Conservation (phyloP, 2,113 vertebrate species). For the Strigops habroptila region DNA sequence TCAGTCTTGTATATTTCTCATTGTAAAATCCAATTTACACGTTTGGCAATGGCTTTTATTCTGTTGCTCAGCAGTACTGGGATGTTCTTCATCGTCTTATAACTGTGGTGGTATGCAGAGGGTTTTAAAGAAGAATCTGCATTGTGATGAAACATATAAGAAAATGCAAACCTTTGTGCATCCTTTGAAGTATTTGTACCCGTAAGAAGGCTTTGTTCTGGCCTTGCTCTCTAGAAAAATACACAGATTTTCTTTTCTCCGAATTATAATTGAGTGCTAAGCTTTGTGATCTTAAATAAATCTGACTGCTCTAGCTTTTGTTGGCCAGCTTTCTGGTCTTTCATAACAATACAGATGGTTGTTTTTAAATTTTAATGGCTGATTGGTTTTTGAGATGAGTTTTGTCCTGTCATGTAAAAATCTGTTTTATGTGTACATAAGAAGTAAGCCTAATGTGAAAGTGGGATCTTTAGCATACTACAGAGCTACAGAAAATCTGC, state of each 20-base stretch:
- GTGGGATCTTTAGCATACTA: neutral
- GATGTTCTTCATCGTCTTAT: neutral
- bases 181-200: neutral
- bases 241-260: neutral
- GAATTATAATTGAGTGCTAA: neutral
- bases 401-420: neutral
- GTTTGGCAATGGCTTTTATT: neutral
- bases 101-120: neutral
- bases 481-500: neutral
- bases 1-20: neutral
- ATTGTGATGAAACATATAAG: neutral
- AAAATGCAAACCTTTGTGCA: neutral
- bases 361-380: neutral
- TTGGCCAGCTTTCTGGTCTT: neutral
- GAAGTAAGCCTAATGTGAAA: neutral
- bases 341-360: neutral
- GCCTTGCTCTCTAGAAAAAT: neutral
- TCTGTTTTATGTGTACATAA: neutral
- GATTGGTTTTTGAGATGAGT: neutral
- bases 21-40: neutral
- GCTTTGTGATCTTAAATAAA: conserved; percentile 2
- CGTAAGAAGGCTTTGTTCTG: neutral
- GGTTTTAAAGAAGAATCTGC: neutral
- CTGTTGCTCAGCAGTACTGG: neutral
- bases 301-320: neutral